Evolutionary conservation across 2,113 vertebrate genomes (phyloP).

Genomic region (Salvator merianae): DNA sequence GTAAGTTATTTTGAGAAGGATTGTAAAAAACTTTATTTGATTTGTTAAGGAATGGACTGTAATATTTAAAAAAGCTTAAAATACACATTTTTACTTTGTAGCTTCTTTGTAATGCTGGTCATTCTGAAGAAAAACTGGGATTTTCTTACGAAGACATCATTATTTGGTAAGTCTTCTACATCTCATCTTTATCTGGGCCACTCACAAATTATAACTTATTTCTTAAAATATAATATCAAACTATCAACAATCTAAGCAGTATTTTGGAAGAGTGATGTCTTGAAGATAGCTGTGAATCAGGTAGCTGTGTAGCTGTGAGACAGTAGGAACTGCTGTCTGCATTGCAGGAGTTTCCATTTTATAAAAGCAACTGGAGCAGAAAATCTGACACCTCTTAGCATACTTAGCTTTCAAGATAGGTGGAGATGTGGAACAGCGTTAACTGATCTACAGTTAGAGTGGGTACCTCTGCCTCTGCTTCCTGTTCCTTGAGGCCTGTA

Average conservation of each 20-base stretch:
- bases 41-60: rapidly evolving
- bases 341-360: background rate
- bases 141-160: constrained; percentile 98
- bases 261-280: background rate
- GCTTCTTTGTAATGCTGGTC: constrained; percentile 94
- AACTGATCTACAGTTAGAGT: background rate
- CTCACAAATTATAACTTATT: background rate
- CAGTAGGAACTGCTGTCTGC: background rate
- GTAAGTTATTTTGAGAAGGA: background rate
- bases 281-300: background rate
- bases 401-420: background rate
- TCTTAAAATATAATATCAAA: background rate
- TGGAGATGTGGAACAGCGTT: background rate
- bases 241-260: background rate
- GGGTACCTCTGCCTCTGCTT: too few relatives aligned
- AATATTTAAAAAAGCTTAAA: background rate
- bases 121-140: constrained; percentile 92
- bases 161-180: constrained; percentile 82
- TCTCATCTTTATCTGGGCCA: background rate
- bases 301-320: background rate
- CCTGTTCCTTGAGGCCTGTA: background rate
- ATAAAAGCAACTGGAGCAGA: background rate
- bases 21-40: background rate
- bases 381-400: background rate
- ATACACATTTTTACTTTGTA: constrained; percentile 65